Conservation (phyloP, 2,113 vertebrate genomes). For the Chionodraco myersi region DNA sequence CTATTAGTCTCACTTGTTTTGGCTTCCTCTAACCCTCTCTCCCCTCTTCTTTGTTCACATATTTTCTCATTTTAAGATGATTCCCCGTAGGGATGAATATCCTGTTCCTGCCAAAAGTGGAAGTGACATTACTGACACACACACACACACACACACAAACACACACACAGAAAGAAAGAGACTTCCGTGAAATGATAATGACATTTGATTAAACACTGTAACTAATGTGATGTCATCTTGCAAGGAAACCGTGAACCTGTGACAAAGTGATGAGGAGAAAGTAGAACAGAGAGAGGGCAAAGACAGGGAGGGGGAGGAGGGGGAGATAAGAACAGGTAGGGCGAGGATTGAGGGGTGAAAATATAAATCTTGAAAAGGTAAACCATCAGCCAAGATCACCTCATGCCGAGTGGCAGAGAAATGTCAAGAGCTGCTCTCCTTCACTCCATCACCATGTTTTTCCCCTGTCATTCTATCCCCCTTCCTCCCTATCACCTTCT, state of each 20-base stretch:
- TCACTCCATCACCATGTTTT: conserved; percentile 36
- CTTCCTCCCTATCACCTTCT: conserved; percentile 5
- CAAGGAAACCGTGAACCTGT: conserved; percentile 59
- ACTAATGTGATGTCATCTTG: conserved; percentile 69
- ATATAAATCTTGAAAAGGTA: conserved; percentile 5
- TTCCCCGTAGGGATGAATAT: conserved; percentile 42
- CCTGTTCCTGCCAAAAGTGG: conserved; percentile 44
- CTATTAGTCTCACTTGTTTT: not conserved
- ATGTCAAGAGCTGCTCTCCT: conserved; percentile 38
- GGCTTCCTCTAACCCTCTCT: not conserved
- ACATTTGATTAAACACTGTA: conserved; percentile 75
- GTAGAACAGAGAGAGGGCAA: conserved; percentile 24
- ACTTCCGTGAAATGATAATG: conserved; percentile 70
- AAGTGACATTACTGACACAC: conserved; percentile 55
- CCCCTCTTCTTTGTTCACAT: conserved; percentile 25
- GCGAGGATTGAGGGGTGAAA: not conserved
- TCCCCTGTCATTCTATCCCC: conserved; percentile 14
- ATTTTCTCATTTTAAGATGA: conserved; percentile 40
- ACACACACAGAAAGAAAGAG: not conserved
- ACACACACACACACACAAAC: not conserved
- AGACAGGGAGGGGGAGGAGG: not conserved
- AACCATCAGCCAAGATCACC: conserved; percentile 18
- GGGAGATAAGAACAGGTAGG: conserved; percentile 5
- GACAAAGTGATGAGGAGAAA: conserved; percentile 48
- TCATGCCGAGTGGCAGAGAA: conserved; percentile 27